Conservation (phyloP, 2,888 invertebrate genomes). For the Epinotia ramella region DNA sequence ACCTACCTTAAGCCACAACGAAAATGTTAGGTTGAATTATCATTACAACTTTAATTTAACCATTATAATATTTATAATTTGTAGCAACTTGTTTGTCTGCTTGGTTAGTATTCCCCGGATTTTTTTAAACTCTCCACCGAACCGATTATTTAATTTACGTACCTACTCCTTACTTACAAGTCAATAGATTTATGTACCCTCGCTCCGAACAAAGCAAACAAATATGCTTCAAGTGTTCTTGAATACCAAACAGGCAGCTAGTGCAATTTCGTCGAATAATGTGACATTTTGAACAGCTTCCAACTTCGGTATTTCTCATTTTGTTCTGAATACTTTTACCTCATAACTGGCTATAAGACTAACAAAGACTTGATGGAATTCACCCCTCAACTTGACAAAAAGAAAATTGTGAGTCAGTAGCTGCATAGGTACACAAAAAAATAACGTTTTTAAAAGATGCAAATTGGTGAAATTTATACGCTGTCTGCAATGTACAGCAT, state of each 20-base stretch:
- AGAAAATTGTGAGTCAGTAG: too few relatives aligned
- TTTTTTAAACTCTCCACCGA: background rate
- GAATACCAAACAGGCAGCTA: slow-evolving; percentile 75
- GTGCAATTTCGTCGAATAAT: slow-evolving; percentile 75
- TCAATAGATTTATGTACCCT: slow-evolving; percentile 37
- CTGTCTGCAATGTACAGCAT: too few relatives aligned
- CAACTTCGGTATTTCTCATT: slow-evolving; percentile 74
- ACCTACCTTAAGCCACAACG: too few relatives aligned
- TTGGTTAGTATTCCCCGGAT: background rate
- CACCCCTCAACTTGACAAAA: too few relatives aligned
- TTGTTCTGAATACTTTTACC: slow-evolving; percentile 55
- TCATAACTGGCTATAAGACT: background rate
- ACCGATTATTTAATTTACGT: slow-evolving; percentile 25
- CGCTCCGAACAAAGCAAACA: slow-evolving; percentile 54
- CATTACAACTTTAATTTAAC: too few relatives aligned
- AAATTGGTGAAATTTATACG: too few relatives aligned
- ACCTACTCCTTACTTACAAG: slow-evolving; percentile 6
- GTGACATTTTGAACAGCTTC: slow-evolving; percentile 71
- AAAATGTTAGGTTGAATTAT: too few relatives aligned
- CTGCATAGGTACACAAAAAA: too few relatives aligned
- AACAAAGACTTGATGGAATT: too few relatives aligned
- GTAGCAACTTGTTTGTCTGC: too few relatives aligned
- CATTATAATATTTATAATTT: too few relatives aligned
- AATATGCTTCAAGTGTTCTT: slow-evolving; percentile 69
- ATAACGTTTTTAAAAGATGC: too few relatives aligned